phyloP scores from a whole-genome alignment of 2,797 vertebrate genomes.

The Pempheris klunzingeri region DNA sequence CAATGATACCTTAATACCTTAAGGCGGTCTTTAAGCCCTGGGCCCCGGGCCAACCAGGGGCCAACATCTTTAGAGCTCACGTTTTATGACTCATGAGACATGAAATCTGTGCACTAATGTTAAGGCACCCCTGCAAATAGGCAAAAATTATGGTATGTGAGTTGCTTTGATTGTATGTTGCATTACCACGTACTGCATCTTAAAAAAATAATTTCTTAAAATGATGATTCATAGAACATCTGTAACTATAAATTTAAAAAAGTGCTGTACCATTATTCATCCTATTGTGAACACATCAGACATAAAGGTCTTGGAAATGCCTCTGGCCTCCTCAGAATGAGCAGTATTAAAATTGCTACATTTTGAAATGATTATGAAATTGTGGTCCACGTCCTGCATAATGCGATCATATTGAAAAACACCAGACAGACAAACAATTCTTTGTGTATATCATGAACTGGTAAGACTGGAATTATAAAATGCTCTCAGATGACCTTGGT shows the following conservation, averaged over 20 bases:
- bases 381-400: neutral
- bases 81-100: no score
- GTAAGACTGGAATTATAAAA: slow-evolving; percentile 7
- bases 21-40: no score
- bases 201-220: neutral
- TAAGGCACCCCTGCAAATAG: no score
- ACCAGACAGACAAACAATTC: neutral
- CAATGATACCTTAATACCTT: no score
- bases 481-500: slow-evolving; percentile 19
- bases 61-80: no score
- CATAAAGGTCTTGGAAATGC: no score
- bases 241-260: neutral
- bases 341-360: neutral
- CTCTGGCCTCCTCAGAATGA: no score
- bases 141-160: neutral
- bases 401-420: neutral
- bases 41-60: no score
- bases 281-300: neutral
- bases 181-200: neutral
- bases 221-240: neutral
- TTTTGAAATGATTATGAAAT: neutral
- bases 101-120: no score
- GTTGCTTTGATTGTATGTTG: neutral
- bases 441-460: neutral
- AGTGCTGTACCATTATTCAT: neutral